phyloP scores from a whole-genome alignment of 2,113 vertebrate species.

The Marmota monax region DNA sequence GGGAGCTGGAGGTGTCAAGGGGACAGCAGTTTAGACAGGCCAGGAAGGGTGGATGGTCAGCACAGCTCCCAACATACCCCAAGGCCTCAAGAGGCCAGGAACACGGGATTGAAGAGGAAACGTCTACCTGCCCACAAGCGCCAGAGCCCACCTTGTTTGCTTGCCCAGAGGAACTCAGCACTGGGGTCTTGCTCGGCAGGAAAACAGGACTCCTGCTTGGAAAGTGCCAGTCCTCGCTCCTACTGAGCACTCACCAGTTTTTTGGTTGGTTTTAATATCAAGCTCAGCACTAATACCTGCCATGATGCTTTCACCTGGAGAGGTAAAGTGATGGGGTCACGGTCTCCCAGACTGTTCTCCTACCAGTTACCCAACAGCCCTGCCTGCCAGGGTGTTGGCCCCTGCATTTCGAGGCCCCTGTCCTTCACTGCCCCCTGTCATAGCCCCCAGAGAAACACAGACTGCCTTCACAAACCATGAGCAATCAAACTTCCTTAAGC shows the following conservation, averaged over 20 bases:
- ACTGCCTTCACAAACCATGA: accelerated
- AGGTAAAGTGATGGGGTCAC: accelerated
- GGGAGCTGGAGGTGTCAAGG: background rate
- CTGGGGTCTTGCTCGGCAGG: background rate
- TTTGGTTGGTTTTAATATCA: background rate
- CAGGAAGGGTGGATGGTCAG: background rate
- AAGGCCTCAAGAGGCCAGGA: background rate
- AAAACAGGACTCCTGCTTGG: accelerated
- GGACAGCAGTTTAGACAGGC: background rate
- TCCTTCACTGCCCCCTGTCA: background rate
- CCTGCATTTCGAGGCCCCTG: accelerated
- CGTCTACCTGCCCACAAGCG: accelerated
- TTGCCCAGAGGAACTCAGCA: background rate
- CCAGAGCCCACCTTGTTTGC: background rate
- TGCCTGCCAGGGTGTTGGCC: background rate
- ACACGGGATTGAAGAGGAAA: background rate
- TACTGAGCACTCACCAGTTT: background rate
- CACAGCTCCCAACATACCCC: no score
- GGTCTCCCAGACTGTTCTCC: background rate
- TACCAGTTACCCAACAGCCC: background rate
- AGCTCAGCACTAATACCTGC: background rate
- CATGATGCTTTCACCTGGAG: background rate
- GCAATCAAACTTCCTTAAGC: background rate
- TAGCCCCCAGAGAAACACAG: accelerated
- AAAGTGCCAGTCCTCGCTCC: background rate